phyloP scores from a whole-genome alignment of 1,140 invertebrate genomes.

The Phthorimaea operculella region DNA sequence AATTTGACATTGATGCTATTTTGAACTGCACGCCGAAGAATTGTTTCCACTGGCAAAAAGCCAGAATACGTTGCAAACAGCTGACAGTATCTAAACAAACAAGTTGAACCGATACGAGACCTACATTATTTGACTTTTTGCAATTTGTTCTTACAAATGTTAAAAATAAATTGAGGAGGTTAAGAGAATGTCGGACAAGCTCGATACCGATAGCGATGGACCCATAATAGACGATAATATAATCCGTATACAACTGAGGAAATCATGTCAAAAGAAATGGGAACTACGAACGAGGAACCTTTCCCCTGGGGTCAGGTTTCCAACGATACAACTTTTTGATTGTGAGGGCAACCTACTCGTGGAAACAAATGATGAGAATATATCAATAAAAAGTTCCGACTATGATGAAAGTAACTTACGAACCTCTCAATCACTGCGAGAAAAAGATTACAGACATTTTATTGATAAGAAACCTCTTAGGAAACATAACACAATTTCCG shows the following conservation, averaged over 20 bases:
- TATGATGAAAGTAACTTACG: constrained; percentile 36
- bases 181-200: constrained; percentile 47
- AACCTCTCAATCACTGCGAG: constrained; percentile 48
- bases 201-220: constrained; percentile 52
- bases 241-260: constrained; percentile 63
- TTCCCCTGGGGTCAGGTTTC: constrained; percentile 58
- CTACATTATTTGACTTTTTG: constrained; percentile 27
- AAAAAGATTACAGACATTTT: constrained; percentile 50
- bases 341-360: constrained; percentile 64
- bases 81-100: constrained; percentile 66
- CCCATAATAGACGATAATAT: constrained; percentile 64
- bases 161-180: constrained; percentile 21
- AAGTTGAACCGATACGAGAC: constrained; percentile 34
- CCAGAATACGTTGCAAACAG: constrained; percentile 48
- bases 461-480: constrained; percentile 40
- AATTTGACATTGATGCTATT: constrained; percentile 64
- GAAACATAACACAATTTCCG: constrained; percentile 61
- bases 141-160: constrained; percentile 22
- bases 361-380: constrained; percentile 66
- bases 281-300: constrained; percentile 60
- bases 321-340: constrained; percentile 66
- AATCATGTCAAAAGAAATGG: constrained; percentile 61
- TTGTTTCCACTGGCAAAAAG: constrained; percentile 46
- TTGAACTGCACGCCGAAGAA: constrained; percentile 52
- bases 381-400: constrained; percentile 62